Evolutionary conservation across 2,113 vertebrate species (phyloP).

Genomic region (Sclerurus mexicanus): DNA sequence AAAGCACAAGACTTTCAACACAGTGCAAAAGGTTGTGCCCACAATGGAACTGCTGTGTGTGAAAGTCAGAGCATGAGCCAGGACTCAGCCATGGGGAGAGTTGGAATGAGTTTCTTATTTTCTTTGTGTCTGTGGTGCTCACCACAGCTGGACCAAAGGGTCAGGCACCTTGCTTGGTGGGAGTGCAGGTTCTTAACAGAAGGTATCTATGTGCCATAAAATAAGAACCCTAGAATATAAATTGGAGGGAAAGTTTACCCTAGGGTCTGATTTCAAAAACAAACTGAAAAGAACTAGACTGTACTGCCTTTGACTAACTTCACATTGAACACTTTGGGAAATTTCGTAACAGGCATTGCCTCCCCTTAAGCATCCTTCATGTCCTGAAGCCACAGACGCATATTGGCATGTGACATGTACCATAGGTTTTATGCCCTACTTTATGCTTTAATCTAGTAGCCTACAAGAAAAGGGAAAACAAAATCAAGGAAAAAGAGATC

Average conservation of each 20-base stretch:
- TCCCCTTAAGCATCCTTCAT: not conserved
- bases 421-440: not conserved
- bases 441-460: not conserved
- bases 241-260: not conserved
- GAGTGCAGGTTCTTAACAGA: not conserved
- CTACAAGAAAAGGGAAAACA: not conserved
- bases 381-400: not conserved
- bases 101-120: not conserved
- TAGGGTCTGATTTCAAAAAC: not conserved
- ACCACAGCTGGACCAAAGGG: not conserved
- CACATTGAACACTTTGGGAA: not conserved
- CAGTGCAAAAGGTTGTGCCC: accelerated
- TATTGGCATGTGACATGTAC: not conserved
- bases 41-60: accelerated
- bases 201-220: not conserved
- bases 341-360: not conserved
- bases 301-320: not conserved
- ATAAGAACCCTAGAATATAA: not conserved
- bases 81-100: not conserved
- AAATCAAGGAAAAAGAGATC: not conserved
- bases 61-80: not conserved
- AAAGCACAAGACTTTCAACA: not conserved
- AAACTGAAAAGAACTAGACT: not conserved
- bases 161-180: not conserved
- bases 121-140: not conserved